Evolutionary conservation across 1,140 invertebrate species (phyloP).

Genomic region (Cotesia glomerata): DNA sequence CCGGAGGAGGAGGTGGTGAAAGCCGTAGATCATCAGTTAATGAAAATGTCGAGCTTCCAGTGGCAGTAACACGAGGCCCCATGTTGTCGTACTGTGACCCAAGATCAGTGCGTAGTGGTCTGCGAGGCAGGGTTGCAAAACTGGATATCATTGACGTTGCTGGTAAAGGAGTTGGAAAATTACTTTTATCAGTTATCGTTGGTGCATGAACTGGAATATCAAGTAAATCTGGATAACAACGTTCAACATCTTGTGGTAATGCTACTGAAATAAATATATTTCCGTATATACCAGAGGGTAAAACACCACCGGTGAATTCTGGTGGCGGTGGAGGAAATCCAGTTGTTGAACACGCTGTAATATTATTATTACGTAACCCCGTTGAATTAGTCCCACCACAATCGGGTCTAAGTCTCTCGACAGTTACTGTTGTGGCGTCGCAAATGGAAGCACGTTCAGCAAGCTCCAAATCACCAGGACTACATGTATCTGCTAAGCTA

Average conservation of each 20-base stretch:
- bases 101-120: constrained; percentile 53
- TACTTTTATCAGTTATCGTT: constrained; percentile 35
- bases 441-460: constrained; percentile 63
- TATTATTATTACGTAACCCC: constrained; percentile 28
- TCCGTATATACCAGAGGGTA: constrained; percentile 69
- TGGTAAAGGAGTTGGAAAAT: constrained; percentile 37
- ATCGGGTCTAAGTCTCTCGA: constrained; percentile 70
- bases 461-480: constrained; percentile 56
- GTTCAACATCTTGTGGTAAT: constrained; percentile 71
- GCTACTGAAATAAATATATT: constrained; percentile 80
- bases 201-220: constrained; percentile 67
- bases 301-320: constrained; percentile 70
- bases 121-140: constrained; percentile 70
- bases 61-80: constrained; percentile 85
- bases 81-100: constrained; percentile 81
- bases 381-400: constrained; percentile 36
- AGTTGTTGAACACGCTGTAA: constrained; percentile 46
- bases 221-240: constrained; percentile 77
- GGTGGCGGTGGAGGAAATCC: constrained; percentile 70
- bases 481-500: constrained; percentile 66
- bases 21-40: constrained; percentile 69
- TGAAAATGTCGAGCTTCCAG: constrained; percentile 81
- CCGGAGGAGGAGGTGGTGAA: constrained; percentile 62
- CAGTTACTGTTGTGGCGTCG: constrained; percentile 75
- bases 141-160: constrained; percentile 58